Evolutionary conservation across 1,140 invertebrate species (phyloP), one percentile per base, ranked within the genome.

Genomic region (Venustaconcha ellipsiformis): DNA sequence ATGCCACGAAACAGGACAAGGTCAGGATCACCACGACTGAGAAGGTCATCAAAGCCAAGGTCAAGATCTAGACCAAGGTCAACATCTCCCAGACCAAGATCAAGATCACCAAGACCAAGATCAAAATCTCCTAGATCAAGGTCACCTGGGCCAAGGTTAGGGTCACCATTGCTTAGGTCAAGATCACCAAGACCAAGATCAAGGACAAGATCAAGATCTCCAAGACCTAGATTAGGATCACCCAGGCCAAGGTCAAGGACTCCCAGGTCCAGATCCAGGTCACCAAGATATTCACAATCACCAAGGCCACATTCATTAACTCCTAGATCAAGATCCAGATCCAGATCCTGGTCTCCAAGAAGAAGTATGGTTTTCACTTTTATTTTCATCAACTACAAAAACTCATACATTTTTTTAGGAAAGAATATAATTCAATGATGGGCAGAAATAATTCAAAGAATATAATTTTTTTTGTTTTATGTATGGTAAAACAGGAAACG

Each of bases 151-250:
- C 60, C 58, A 66, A 63, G 63, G 17, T 76, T 67, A 58, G 14
- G 72, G 17, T 72, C 75, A 17, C 75, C 75, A 56, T 62, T 70
- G 63, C 66, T 65, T 48, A 77, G 70, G 63, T 72, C 75, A 72
- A 59, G 75, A 55, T 72, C 69, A 72, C 75, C 75, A 59, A 57
- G 75, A 37, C 65, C 66, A 30, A 59, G 75, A 48, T 77, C 75
- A 72, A 56, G 70, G 65, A 72, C 75, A 57, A 48, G 37, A 6
- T 64, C 64, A 62, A 63, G 66, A 18, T 68, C n/a, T 57, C n/a
- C 15, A 72, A 60, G 70, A 23, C 60, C 62, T 30, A 76, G 60
- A 65, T 55, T 57, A 26, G 6, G 58, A 62, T 72, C 70, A 70
- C 74, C 74, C 23, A 70, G 73, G 55, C 56, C 55, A 74, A 75